phyloP scores from a whole-genome alignment of 92 coral and sea anemone species.

The Epizoanthus illoricatus region DNA sequence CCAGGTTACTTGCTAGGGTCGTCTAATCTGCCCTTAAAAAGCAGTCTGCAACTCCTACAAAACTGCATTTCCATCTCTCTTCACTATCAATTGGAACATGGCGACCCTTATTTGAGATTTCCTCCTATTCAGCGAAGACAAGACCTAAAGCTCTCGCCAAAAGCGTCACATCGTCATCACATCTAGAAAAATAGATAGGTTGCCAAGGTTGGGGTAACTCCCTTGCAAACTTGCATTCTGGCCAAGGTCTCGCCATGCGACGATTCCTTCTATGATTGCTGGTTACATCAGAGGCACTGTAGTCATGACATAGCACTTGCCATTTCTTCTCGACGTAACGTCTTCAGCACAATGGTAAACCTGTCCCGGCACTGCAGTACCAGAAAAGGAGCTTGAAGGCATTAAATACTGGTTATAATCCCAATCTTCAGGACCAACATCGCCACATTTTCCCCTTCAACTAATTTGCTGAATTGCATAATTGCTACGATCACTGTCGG shows the following conservation, averaged over 20 bases:
- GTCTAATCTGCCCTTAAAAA: conserved; percentile 38
- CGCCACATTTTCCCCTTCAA: conserved; percentile 8
- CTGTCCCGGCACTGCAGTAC: not conserved
- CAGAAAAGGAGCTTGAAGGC: conserved; percentile 12
- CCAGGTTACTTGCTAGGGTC: conserved; percentile 43
- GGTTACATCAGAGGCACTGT: conserved; percentile 9
- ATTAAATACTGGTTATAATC: too few species aligned
- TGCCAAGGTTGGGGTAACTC: conserved; percentile 34
- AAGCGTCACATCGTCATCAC: conserved; percentile 24
- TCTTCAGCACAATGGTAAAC: conserved; percentile 6
- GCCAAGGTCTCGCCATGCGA: conserved; percentile 16
- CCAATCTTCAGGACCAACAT: not conserved
- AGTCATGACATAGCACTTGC: conserved; percentile 20
- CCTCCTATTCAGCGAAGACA: conserved; percentile 38
- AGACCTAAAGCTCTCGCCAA: conserved; percentile 35
- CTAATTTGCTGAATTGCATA: conserved; percentile 4
- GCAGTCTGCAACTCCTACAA: conserved; percentile 35
- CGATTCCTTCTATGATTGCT: conserved; percentile 9
- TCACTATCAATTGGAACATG: conserved; percentile 37
- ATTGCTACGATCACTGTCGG: not conserved
- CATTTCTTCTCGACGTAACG: conserved; percentile 12
- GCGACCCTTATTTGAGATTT: conserved; percentile 38
- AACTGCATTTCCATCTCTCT: conserved; percentile 15
- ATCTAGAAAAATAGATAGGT: conserved; percentile 14
- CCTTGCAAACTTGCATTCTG: conserved; percentile 20